Base-by-base conservation (phyloP, 2,888 invertebrate species). In the Phasia obesa region DNA sequence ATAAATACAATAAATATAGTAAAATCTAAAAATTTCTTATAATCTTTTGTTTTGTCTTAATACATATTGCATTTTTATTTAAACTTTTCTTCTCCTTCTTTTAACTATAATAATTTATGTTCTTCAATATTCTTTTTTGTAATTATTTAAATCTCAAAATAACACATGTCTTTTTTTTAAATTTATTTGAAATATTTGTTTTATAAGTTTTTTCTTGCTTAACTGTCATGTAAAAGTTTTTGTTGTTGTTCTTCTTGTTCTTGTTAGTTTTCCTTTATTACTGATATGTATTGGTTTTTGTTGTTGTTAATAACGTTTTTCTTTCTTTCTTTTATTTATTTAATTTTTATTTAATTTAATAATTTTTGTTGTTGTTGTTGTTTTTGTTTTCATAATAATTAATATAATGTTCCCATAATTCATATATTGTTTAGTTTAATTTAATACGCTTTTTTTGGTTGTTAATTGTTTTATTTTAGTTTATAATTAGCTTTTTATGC, bases 321-420 rank as follows among this genome's bases (percentile, higher is more conserved):
- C 27, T 27, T 27, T 35, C 2, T 35, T 84, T 84, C 83, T 84
- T 87, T 85, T 87, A n/a, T 27, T 60, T 38, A 49, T 47, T 47
- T 19, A 47, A 69, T 79, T 49, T 71, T 55, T 70, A 17, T 9
- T 69, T 74, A 74, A 47, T 55, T 73, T 25, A 44, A 27, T 69
- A n/a, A n/a, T n/a, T n/a, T n/a, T n/a, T 31, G n/a, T 38, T 82
- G 49, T 23, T 70, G 15, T 71, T 74, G 38, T 78, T 74, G 31
- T 81, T 83, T 55, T 59, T 62, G n/a, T 53, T 75, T 84, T 62
- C 23, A 53, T 77, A 77, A 62, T 69, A 77, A 67, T 81, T 80
- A 81, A 80, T 84, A 81, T 88, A 89, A 89, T 89, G 89, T 88
- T 89, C 89, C 90, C 89, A 89, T 89, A 89, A 89, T 89, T 89